A percentile compares a stretch with the other conserved stretches of the same genome.
These are phyloP conservation scores for Eretmochelys imbricata DNA, from an alignment of 2,113 vertebrate genomes.

Conservation along the genomic window DNA sequence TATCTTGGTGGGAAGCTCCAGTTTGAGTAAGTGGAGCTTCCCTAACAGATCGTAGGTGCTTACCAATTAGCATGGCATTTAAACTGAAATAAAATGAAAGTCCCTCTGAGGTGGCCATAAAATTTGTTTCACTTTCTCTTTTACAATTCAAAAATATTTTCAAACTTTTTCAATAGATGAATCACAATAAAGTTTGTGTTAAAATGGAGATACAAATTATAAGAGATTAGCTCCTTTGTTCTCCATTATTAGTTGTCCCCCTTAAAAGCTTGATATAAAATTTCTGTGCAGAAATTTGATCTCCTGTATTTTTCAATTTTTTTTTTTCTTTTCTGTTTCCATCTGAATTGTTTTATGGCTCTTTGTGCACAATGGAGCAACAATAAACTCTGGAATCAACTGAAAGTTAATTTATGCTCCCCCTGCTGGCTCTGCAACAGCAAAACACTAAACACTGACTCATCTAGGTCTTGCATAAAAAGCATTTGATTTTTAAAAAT, in stretches of 20 bases:
- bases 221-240: not conserved
- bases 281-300: not conserved
- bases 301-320: not conserved
- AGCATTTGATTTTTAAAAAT: not conserved
- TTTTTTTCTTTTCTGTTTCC: not conserved
- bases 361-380: not conserved
- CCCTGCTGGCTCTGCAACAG: fast-evolving
- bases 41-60: conserved; percentile 63
- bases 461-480: fast-evolving
- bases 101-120: not conserved
- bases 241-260: not conserved
- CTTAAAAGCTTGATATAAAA: not conserved
- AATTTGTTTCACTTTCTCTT: not conserved
- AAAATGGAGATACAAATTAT: not conserved
- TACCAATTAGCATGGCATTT: conserved; percentile 34
- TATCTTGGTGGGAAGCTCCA: conserved; percentile 53
- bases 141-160: not conserved
- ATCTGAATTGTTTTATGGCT: not conserved
- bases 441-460: fast-evolving
- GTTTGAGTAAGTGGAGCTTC: conserved; percentile 52
- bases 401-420: not conserved
- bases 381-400: not conserved
- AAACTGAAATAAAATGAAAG: not conserved
- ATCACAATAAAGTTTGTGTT: fast-evolving
- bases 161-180: not conserved